phyloP scores from a whole-genome alignment of 2,888 invertebrate genomes.

The Octodonta nipae region DNA sequence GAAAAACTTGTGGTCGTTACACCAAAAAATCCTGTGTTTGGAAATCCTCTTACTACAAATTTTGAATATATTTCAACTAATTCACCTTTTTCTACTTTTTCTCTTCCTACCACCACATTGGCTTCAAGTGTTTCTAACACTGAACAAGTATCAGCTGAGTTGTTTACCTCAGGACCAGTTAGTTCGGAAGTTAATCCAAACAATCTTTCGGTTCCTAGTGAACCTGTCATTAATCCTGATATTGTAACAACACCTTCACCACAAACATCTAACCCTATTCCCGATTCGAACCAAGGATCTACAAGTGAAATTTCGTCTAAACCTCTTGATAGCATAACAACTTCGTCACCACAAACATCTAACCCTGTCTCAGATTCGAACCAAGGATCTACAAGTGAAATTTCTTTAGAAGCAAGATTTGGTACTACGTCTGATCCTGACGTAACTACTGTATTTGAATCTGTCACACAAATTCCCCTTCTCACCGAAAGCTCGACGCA shows the following conservation, averaged over 20 bases:
- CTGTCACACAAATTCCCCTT: neutral
- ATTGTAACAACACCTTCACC: neutral
- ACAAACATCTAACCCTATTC: too few species aligned
- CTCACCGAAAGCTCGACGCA: neutral
- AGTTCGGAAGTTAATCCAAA: too few species aligned
- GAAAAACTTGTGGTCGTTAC: conserved; percentile 27
- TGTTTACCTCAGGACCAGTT: conserved; percentile 1
- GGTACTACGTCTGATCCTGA: conserved; percentile 3
- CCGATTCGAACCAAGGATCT: too few species aligned
- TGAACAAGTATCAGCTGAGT: too few species aligned
- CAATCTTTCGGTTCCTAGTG: neutral
- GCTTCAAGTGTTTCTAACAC: too few species aligned
- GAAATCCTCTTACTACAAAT: conserved; percentile 5
- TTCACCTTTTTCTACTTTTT: conserved; percentile 4
- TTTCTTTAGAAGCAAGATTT: conserved; percentile 1
- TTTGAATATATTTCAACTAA: conserved; percentile 5
- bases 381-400: too few species aligned
- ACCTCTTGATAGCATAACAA: conserved; percentile 2
- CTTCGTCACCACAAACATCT: too few species aligned
- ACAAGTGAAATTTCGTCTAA: too few species aligned
- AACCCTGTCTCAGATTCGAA: too few species aligned
- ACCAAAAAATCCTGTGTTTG: conserved; percentile 22
- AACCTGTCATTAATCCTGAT: conserved; percentile 2
- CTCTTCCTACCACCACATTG: too few species aligned
- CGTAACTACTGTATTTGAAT: neutral